Evolutionary conservation across 2,113 vertebrate genomes (phyloP).

Genomic region (Puma concolor): DNA sequence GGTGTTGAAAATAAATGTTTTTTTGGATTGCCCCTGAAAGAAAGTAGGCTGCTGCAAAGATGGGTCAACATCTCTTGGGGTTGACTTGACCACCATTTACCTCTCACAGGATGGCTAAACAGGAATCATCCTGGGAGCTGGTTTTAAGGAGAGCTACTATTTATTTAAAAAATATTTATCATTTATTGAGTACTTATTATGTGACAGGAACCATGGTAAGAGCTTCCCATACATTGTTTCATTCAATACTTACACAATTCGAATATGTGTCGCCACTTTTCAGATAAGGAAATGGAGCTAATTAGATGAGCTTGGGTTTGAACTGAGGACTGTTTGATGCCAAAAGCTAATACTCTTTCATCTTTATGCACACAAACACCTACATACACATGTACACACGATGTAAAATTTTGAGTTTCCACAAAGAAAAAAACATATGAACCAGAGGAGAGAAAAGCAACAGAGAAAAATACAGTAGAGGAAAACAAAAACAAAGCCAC

Average conservation of each 20-base stretch:
- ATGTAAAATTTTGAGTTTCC: constrained; percentile 23
- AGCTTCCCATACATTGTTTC: constrained; percentile 55
- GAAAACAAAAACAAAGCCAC: constrained; percentile 30
- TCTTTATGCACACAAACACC: background rate
- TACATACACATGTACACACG: background rate
- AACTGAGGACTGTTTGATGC: constrained; percentile 46
- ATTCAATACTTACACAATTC: constrained; percentile 54
- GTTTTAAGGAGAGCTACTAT: constrained; percentile 40
- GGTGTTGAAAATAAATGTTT: background rate
- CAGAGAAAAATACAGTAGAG: background rate
- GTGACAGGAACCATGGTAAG: constrained; percentile 59
- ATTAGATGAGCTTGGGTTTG: constrained; percentile 44
- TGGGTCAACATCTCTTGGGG: background rate
- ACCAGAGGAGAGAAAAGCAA: constrained; percentile 9
- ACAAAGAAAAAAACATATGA: constrained; percentile 4
- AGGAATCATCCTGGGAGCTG: constrained; percentile 4
- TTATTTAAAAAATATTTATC: constrained; percentile 72
- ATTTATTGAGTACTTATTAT: constrained; percentile 62
- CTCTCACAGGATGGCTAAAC: background rate
- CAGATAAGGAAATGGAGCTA: constrained; percentile 50
- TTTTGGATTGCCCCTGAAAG: background rate
- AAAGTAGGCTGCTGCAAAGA: background rate
- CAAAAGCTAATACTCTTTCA: constrained; percentile 44
- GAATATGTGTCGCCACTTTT: constrained; percentile 36
- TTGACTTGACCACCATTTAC: background rate